Evolutionary conservation across 2,113 vertebrate species (phyloP).

Genomic region (Limanda limanda): DNA sequence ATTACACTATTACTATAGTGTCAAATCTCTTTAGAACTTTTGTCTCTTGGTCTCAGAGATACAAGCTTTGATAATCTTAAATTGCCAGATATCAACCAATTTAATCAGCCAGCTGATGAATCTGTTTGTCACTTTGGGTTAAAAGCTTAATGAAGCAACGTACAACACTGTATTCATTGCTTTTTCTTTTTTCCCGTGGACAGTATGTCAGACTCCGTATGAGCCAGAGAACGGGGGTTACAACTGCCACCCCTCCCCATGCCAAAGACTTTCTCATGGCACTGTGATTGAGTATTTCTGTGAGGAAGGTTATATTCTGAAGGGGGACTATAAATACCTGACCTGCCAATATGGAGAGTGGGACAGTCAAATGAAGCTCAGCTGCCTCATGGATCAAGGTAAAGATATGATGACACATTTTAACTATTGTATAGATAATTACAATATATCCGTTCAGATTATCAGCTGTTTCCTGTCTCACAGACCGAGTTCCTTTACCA

Average conservation of each 20-base stretch:
- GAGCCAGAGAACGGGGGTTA: slow-evolving; percentile 95
- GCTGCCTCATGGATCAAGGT: slow-evolving; percentile 93
- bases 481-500: slow-evolving; percentile 86
- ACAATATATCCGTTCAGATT: not conserved
- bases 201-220: slow-evolving; percentile 92
- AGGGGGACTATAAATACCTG: slow-evolving; percentile 96
- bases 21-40: too few species aligned
- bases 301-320: slow-evolving; percentile 93
- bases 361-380: slow-evolving; percentile 93
- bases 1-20: too few species aligned
- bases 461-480: slow-evolving; percentile 16
- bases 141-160: not conserved
- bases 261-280: slow-evolving; percentile 87
- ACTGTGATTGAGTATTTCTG: slow-evolving; percentile 98
- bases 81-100: not conserved
- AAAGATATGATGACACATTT: slow-evolving; percentile 22
- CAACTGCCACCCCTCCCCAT: slow-evolving; percentile 93
- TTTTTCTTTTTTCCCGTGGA: not conserved
- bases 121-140: too few species aligned
- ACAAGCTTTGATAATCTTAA: too few species aligned
- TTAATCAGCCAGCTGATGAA: not conserved
- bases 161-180: not conserved
- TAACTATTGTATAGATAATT: not conserved
- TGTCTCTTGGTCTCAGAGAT: too few species aligned
- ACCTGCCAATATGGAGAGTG: slow-evolving; percentile 96